Evolutionary conservation across 2,113 vertebrate genomes (phyloP).

Genomic region (Corythoichthys intestinalis): DNA sequence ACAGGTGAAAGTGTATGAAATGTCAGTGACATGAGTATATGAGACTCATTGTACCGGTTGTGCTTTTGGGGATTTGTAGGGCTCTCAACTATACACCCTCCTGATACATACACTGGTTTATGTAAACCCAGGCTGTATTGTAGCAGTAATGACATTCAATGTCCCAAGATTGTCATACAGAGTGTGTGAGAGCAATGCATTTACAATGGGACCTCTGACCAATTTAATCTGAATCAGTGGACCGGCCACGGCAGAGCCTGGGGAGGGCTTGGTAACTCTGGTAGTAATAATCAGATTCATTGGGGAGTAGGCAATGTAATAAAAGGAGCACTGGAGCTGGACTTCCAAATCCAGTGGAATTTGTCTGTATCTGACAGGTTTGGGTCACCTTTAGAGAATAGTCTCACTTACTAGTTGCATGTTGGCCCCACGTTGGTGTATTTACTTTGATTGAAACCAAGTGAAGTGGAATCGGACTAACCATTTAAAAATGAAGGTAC

Average conservation of each 20-base stretch:
- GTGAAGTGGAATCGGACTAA: neutral
- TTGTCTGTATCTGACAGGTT: slow-evolving; percentile 34
- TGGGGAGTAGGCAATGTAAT: slow-evolving; percentile 62
- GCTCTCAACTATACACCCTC: slow-evolving; percentile 7
- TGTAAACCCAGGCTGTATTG: slow-evolving; percentile 28
- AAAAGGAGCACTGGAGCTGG: slow-evolving; percentile 43
- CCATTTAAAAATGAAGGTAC: neutral
- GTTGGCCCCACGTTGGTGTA: slow-evolving; percentile 9
- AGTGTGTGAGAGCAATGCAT: slow-evolving; percentile 66
- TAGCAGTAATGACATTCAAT: slow-evolving; percentile 57
- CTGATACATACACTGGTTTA: slow-evolving; percentile 22
- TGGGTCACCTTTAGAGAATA: slow-evolving; percentile 30
- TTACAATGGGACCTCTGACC: slow-evolving; percentile 71
- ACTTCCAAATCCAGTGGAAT: slow-evolving; percentile 42
- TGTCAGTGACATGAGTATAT: slow-evolving; percentile 9
- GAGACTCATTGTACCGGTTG: neutral
- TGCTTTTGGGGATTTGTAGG: slow-evolving; percentile 12
- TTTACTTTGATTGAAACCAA: slow-evolving; percentile 16
- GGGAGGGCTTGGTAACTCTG: slow-evolving; percentile 50
- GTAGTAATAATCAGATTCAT: slow-evolving; percentile 68
- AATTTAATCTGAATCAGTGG: slow-evolving; percentile 63
- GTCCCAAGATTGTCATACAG: slow-evolving; percentile 54
- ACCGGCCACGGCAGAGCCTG: slow-evolving; percentile 34
- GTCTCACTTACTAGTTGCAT: slow-evolving; percentile 11
- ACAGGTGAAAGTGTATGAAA: slow-evolving; percentile 8